Evolutionary conservation across 2,797 vertebrate species (phyloP), one percentile per base, ranked within the genome.

Genomic region (Centroberyx gerrardi): DNA sequence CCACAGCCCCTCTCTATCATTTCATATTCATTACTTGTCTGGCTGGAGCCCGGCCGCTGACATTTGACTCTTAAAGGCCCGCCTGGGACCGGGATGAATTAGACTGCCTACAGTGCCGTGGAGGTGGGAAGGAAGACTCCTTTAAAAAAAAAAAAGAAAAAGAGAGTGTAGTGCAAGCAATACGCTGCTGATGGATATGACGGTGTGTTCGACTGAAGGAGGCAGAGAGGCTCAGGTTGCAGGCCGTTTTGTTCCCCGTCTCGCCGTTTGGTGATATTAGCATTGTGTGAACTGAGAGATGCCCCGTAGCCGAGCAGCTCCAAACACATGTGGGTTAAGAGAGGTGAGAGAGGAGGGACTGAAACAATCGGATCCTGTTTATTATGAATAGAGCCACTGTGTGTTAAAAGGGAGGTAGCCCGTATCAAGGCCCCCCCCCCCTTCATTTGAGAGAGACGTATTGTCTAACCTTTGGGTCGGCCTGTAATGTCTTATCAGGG

Each of bases 21-120:
- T 92, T 92, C 86, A 91, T 91, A 90, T 92, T 89, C 87, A 88
- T 92, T 89, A 85, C 77, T 64, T 88, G 88, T 92, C 86, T 90
- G 86, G 82, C 80, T 91, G 62, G 51, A 88, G 79, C 82, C 78
- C 51, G 66, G 85, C 82, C 86, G 81, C 87, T 90, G 91, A 92
- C 89, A 92, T 90, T 87, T 89, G 91, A 93, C 88, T 91, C 92
- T 85, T 88, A 88, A 92, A 90, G 82, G 89, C 92, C 90, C 92
- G 91, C 88, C 89, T 93, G 93, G 90, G 91, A 93, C 85, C 9
- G 3, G 63, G 83, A 90, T 88, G 90, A 88, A 89, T 89, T 90
- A 79, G 85, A 92, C 87, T 88, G 81, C 87, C 80, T 84, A 68
- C 82, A 74, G 82, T 74, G 76, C 27, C 38, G 82, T 54, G 36